Evolutionary conservation across 2,113 vertebrate genomes (phyloP).

Genomic region (Paradoxurus hermaphroditus): DNA sequence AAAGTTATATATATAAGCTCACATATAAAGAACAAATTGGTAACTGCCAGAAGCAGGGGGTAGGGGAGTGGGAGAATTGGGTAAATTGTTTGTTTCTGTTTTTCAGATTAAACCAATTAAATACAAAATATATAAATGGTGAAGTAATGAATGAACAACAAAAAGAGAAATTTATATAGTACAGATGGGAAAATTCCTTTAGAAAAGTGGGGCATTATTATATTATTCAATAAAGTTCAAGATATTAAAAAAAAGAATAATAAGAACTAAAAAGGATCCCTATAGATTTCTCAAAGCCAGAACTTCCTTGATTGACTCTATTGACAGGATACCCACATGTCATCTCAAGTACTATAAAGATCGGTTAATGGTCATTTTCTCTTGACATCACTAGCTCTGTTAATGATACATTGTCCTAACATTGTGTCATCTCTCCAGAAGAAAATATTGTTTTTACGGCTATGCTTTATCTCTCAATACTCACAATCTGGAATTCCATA

Average conservation of each 20-base stretch:
- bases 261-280: neutral
- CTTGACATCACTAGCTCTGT: neutral
- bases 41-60: neutral
- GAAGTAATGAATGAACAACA: neutral
- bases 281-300: neutral
- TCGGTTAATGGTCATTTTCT: neutral
- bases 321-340: neutral
- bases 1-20: too few relatives aligned
- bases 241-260: neutral
- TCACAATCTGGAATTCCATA: neutral
- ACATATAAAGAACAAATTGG: neutral
- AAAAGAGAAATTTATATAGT: neutral
- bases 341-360: neutral
- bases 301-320: neutral
- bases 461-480: neutral
- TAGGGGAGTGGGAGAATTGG: neutral
- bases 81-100: neutral
- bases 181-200: neutral
- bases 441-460: neutral
- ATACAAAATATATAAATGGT: neutral
- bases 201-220: neutral
- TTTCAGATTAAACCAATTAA: neutral
- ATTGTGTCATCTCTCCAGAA: neutral
- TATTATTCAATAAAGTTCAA: neutral
- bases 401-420: neutral